Percentiles rank a stretch among this genome's conserved stretches.
These are phyloP conservation scores for Xestobium rufovillosum DNA, from an alignment of 2,888 invertebrate species.

Conservation along the genomic window DNA sequence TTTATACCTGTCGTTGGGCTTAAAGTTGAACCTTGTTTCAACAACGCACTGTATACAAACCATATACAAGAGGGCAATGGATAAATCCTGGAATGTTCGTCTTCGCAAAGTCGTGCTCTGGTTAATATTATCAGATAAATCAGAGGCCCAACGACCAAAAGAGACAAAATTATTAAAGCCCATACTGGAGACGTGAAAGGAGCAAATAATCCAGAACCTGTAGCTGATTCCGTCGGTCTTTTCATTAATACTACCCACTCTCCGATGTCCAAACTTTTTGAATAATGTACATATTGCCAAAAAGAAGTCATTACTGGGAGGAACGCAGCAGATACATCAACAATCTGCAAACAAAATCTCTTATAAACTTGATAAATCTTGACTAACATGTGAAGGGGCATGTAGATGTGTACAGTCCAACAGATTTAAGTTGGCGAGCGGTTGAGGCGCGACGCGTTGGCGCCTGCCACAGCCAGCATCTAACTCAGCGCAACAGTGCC, in stretches of 20 bases:
- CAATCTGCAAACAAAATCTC: slow-evolving; percentile 49
- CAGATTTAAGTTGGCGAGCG: too few relatives aligned
- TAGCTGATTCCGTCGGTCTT: slow-evolving; percentile 72
- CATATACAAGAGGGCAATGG: slow-evolving; percentile 67
- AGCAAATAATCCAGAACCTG: slow-evolving; percentile 73
- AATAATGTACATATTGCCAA: slow-evolving; percentile 51
- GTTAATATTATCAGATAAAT: slow-evolving; percentile 64
- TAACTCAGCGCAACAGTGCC: too few relatives aligned
- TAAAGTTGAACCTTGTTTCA: slow-evolving; percentile 79
- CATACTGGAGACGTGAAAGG: slow-evolving; percentile 60
- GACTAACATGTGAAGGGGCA: not conserved
- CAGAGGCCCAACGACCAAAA: slow-evolving; percentile 69
- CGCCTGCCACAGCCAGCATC: too few relatives aligned
- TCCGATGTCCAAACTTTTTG: slow-evolving; percentile 62
- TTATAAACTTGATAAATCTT: slow-evolving; percentile 13
- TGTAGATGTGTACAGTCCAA: not conserved
- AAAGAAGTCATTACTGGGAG: slow-evolving; percentile 59
- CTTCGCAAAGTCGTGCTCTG: slow-evolving; percentile 55
- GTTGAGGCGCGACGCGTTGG: too few relatives aligned
- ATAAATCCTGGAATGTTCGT: slow-evolving; percentile 49
- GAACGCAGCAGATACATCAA: slow-evolving; percentile 73
- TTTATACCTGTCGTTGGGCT: slow-evolving; percentile 69
- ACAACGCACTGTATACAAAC: slow-evolving; percentile 81
- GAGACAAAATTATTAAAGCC: slow-evolving; percentile 62
- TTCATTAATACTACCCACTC: slow-evolving; percentile 74